These are phyloP conservation scores for Charaxes varanes DNA, from an alignment of 1,140 invertebrate species.

Conservation along the genomic window DNA sequence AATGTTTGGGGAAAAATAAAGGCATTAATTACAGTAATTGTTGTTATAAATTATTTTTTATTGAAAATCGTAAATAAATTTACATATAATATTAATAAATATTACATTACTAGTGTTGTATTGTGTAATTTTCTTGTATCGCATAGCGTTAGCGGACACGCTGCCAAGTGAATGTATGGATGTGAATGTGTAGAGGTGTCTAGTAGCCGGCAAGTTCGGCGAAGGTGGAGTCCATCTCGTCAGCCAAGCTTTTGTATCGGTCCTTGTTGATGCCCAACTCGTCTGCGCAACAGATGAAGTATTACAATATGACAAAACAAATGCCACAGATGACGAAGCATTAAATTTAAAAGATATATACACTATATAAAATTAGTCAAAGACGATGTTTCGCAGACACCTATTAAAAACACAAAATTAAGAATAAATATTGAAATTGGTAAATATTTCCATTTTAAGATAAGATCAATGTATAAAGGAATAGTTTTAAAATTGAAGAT, in stretches of 20 bases:
- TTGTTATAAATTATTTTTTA: constrained; percentile 72
- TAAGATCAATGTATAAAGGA: too few species aligned
- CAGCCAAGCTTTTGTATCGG: constrained; percentile 96
- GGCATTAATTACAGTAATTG: constrained; percentile 8
- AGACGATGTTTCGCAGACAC: too few species aligned
- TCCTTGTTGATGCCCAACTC: constrained; percentile 99
- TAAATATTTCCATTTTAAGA: too few species aligned
- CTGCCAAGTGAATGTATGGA: constrained; percentile 31
- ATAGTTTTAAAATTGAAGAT: too few species aligned
- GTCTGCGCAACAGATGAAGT: constrained; percentile 77
- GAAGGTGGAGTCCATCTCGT: constrained; percentile 98
- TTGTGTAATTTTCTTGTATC: too few species aligned
- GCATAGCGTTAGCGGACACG: constrained; percentile 29
- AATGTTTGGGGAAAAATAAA: neutral
- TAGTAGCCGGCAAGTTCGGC: constrained; percentile 94
- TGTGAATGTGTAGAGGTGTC: constrained; percentile 45
- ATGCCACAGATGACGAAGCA: too few species aligned
- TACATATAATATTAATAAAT: constrained; percentile 73
- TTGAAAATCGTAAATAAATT: constrained; percentile 75
- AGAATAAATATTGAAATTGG: too few species aligned
- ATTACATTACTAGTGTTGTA: constrained; percentile 63
- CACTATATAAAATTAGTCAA: too few species aligned
- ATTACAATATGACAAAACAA: constrained; percentile 11
- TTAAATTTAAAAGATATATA: too few species aligned
- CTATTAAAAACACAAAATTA: too few species aligned